Conservation (phyloP, 2,113 vertebrate species). For the Cynopterus brachyotis region DNA sequence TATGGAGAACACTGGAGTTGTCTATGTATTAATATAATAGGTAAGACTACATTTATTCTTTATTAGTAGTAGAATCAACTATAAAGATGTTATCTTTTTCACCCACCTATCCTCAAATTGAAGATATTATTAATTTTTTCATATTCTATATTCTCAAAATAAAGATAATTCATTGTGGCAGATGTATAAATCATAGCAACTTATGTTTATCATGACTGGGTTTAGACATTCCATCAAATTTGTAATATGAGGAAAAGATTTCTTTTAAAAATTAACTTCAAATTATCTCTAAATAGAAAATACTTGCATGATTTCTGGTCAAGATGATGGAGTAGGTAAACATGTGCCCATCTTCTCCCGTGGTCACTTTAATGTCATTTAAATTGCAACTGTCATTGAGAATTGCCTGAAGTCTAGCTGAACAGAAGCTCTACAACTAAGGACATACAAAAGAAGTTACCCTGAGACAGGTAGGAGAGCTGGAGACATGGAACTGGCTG, state of each 20-base stretch:
- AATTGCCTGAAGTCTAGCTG: too few species aligned
- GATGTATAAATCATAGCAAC: constrained; percentile 11
- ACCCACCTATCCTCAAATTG: neutral
- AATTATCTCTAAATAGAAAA: neutral
- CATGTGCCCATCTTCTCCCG: too few species aligned
- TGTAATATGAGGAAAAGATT: neutral
- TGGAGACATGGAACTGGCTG: too few species aligned
- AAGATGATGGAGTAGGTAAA: too few species aligned
- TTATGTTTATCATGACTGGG: constrained; percentile 29
- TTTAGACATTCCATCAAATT: neutral
- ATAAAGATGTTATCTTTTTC: constrained; percentile 30
- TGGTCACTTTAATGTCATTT: too few species aligned
- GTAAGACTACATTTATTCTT: constrained; percentile 1
- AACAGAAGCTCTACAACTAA: too few species aligned
- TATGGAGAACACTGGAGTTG: neutral
- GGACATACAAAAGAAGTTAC: too few species aligned
- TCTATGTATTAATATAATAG: constrained; percentile 48
- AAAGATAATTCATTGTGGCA: constrained; percentile 59
- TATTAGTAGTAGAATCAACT: constrained; percentile 46
- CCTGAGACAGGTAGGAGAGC: too few species aligned
- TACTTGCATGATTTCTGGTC: neutral
- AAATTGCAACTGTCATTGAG: too few species aligned
- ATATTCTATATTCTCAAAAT: constrained; percentile 47
- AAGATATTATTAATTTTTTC: constrained; percentile 65
- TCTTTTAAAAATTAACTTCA: neutral